Conservation (phyloP, 2,113 vertebrate species). For the Mandrillus leucophaeus region DNA sequence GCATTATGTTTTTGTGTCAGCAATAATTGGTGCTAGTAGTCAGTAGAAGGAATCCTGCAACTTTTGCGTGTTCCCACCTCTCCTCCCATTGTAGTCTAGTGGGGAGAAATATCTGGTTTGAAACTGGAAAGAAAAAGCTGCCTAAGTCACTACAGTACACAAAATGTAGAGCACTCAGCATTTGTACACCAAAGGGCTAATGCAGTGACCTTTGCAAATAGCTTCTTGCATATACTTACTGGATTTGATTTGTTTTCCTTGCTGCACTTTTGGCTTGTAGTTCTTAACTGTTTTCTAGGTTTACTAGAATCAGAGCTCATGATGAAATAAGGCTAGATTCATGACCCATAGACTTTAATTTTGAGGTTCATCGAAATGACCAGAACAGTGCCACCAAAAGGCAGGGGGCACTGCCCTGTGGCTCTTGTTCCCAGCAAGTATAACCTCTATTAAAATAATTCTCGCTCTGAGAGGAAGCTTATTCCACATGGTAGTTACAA, state of each 20-base stretch:
- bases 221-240: not conserved
- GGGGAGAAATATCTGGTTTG: not conserved
- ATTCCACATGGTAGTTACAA: constrained; percentile 19
- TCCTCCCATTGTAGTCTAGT: not conserved
- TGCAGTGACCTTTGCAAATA: not conserved
- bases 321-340: not conserved
- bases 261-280: not conserved
- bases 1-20: not conserved
- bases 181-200: not conserved
- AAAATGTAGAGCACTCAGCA: not conserved
- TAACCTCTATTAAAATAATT: not conserved
- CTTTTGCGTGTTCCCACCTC: not conserved
- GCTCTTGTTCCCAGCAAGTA: not conserved
- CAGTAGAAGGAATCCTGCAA: not conserved
- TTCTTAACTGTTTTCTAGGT: not conserved
- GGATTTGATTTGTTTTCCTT: not conserved
- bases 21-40: not conserved
- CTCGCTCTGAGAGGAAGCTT: not conserved
- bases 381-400: not conserved
- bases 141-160: not conserved
- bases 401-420: not conserved
- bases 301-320: not conserved
- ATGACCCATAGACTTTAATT: not conserved
- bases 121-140: not conserved
- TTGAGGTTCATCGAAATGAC: not conserved